These are phyloP conservation scores for Littorina saxatilis DNA, from an alignment of 1,140 invertebrate genomes.

Conservation along the genomic window DNA sequence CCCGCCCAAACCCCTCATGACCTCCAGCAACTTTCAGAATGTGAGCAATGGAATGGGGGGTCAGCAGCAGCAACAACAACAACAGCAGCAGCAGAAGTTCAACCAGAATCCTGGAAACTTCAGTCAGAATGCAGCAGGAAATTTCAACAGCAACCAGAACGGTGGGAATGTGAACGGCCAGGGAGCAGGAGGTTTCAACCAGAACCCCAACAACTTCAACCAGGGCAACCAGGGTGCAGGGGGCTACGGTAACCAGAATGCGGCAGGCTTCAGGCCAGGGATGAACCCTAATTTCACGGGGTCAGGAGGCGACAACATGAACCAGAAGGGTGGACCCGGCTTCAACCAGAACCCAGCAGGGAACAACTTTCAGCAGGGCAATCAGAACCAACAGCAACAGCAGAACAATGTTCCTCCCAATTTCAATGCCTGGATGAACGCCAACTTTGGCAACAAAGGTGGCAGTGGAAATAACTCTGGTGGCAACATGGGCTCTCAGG, in stretches of 20 bases:
- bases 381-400: constrained; percentile 7
- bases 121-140: too few species aligned
- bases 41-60: constrained; percentile 1
- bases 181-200: constrained; percentile 11
- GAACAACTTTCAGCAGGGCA: constrained; percentile 25
- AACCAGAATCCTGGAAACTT: constrained; percentile 1
- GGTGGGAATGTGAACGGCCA: background rate
- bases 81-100: background rate
- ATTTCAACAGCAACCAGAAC: constrained; percentile 3
- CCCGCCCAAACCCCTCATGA: constrained; percentile 19
- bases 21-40: constrained; percentile 10
- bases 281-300: constrained; percentile 16
- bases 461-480: constrained; percentile 2
- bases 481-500: constrained; percentile 7
- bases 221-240: background rate
- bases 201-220: constrained; percentile 24
- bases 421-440: constrained; percentile 14
- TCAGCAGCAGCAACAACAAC: background rate
- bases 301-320: background rate
- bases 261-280: background rate
- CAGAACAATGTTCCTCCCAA: background rate
- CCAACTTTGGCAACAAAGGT: constrained; percentile 13
- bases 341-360: constrained; percentile 6
- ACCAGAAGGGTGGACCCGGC: background rate
- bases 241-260: background rate